Base-by-base conservation (phyloP, 2,888 invertebrate genomes). In the Adela reaumurella region DNA sequence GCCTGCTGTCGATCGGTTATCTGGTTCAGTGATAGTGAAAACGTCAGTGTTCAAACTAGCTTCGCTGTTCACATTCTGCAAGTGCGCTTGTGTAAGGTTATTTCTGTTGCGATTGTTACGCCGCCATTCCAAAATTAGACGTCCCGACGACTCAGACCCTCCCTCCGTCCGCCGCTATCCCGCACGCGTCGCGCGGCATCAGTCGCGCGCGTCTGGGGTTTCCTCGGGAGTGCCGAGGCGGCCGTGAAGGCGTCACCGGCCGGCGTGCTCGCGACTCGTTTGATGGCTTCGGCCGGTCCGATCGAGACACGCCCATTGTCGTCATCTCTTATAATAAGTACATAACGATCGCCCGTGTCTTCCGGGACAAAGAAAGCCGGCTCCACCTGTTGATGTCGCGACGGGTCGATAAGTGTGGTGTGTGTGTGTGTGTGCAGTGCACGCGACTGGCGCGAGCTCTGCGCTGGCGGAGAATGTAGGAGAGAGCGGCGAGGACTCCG, bases 401-500 rank as follows among this genome's bases (percentile, higher is more conserved):
- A 47, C 47, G 28, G 48, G 51, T 51, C 8, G 24, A 24, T 24
- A 24, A 14, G 35, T 3, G 35, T 11, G 42, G 50, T 48, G 16
- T 46, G n/a, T 42, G 20, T 62, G 57, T 62, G 59, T 47, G 59
- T 64, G 55, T 56, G 65, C 66, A 63, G 58, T 68, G 74, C 77
- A 74, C 67, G 76, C 71, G 57, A 65, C 70, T 73, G 74, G 76
- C 68, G 70, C 73, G 57, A 77, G 74, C 70, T 77, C 72, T 58
- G 68, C 66, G 58, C 63, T 84, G 67, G 81, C 83, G 73, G 88
- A 87, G 78, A 87, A 87, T 84, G 86, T 86, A 84, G 87, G 81
- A 63, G 88, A 88, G 70, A 88, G 84, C 61, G 85, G 87, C 61
- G 88, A 88, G 58, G 89, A 89, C 57, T 88, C 89, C 57, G 91